A percentile compares a stretch with the other conserved stretches of the same genome.
Conservation (phyloP, 2,113 vertebrate species). For the Ammodramus savannarum region DNA sequence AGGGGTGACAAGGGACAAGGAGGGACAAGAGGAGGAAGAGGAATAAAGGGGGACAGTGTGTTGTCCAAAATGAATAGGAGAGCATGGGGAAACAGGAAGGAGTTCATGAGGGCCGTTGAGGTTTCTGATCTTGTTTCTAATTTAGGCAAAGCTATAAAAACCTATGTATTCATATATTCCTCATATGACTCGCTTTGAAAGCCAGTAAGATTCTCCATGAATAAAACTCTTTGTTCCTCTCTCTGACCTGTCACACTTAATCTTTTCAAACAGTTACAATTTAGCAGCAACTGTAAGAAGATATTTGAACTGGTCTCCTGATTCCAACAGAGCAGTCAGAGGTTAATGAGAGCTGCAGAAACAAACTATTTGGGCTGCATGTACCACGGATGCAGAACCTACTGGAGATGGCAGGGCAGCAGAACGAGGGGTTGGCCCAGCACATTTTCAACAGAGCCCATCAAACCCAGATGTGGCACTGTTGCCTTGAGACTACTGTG, state of each 20-base stretch:
- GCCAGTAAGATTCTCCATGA: background rate
- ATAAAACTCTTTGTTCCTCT: slow-evolving; percentile 27
- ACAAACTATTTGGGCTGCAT: background rate
- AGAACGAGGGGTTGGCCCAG: background rate
- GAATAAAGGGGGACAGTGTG: background rate
- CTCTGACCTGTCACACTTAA: background rate
- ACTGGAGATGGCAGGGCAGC: background rate
- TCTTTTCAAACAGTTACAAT: background rate
- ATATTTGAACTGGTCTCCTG: background rate
- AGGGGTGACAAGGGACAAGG: background rate
- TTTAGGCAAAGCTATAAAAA: slow-evolving; percentile 14
- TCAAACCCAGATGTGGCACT: background rate
- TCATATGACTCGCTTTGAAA: slow-evolving; percentile 31
- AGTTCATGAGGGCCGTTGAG: background rate
- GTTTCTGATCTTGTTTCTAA: slow-evolving; percentile 16
- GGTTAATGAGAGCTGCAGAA: background rate
- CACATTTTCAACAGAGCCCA: background rate
- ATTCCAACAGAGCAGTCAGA: background rate
- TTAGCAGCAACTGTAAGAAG: background rate
- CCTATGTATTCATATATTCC: background rate
- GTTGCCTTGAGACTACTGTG: background rate
- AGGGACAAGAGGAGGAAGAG: background rate
- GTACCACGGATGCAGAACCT: background rate
- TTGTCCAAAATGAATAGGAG: background rate
- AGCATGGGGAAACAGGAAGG: background rate